phyloP scores from a whole-genome alignment of 1,140 invertebrate species.

The Tribolium castaneum region DNA sequence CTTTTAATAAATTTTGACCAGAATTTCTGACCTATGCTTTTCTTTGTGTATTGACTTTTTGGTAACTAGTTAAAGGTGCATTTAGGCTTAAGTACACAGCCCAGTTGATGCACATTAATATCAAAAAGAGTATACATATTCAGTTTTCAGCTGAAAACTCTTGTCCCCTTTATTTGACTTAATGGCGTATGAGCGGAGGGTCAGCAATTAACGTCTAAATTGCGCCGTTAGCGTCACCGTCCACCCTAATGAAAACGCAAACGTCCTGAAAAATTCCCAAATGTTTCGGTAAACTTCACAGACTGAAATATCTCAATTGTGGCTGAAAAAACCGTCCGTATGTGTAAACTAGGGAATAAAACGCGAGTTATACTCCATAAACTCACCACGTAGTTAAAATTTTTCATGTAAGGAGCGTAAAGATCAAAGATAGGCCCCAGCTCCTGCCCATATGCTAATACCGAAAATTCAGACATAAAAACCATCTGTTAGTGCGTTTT shows the following conservation, averaged over 20 bases:
- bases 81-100: too few relatives aligned
- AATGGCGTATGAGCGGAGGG: constrained; percentile 1
- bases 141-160: too few relatives aligned
- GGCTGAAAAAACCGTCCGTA: not conserved
- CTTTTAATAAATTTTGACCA: too few relatives aligned
- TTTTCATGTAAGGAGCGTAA: constrained; percentile 23
- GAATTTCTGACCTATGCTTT: too few relatives aligned
- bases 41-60: too few relatives aligned
- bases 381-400: constrained; percentile 28
- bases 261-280: not conserved
- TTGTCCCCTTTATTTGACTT: not conserved
- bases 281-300: not conserved
- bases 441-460: constrained; percentile 26
- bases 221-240: not conserved
- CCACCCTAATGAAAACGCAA: constrained; percentile 1
- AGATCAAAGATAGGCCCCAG: constrained; percentile 24
- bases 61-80: too few relatives aligned
- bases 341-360: constrained; percentile 22
- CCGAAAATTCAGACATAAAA: constrained; percentile 25
- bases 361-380: constrained; percentile 18
- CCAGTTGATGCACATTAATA: too few relatives aligned
- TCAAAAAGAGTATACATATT: too few relatives aligned
- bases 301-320: not conserved
- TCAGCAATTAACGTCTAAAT: constrained; percentile 18
- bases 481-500: constrained; percentile 23